phyloP scores from a whole-genome alignment of 2,113 vertebrate species.

The Lathamus discolor region DNA sequence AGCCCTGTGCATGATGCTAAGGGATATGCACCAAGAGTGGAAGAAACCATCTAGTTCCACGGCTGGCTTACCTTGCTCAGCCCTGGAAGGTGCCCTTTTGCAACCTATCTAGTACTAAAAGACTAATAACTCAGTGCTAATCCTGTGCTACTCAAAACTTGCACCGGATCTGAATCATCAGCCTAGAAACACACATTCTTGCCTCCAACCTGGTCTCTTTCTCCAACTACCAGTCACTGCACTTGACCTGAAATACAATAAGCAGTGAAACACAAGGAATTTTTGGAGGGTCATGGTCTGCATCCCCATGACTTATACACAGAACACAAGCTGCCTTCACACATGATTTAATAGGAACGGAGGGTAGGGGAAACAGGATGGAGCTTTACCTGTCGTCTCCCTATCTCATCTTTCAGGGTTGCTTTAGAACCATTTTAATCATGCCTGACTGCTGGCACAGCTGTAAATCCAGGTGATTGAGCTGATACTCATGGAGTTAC shows the following conservation, averaged over 20 bases:
- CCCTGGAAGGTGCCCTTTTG: neutral
- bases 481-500: neutral
- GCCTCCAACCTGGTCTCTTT: neutral
- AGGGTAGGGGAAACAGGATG: neutral
- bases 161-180: neutral
- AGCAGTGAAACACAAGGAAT: neutral
- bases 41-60: neutral
- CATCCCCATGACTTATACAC: neutral
- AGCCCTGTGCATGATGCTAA: neutral
- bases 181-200: neutral
- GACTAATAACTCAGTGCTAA: neutral
- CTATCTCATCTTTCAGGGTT: neutral
- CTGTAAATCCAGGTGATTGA: neutral
- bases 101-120: neutral
- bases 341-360: neutral
- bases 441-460: neutral
- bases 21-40: accelerated
- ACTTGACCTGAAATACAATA: neutral
- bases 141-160: neutral
- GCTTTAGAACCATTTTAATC: neutral
- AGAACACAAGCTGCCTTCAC: neutral
- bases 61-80: neutral
- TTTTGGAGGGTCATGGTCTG: neutral
- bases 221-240: neutral
- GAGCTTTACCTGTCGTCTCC: neutral